phyloP scores from a whole-genome alignment of 1,140 invertebrate species.

The Leptopilina boulardi region DNA sequence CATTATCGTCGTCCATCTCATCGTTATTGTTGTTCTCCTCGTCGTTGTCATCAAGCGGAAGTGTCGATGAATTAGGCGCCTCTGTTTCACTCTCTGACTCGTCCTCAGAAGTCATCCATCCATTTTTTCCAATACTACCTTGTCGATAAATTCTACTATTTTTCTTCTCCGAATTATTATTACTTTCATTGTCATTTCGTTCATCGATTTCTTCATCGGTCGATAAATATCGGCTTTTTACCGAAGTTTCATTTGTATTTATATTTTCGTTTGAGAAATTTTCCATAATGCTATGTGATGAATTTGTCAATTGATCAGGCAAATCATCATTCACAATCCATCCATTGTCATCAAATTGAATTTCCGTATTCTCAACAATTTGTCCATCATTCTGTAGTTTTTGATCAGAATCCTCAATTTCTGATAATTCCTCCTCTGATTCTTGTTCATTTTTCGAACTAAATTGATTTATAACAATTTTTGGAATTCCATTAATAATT shows the following conservation, averaged over 20 bases:
- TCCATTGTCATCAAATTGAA: constrained; percentile 72
- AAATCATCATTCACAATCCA: constrained; percentile 67
- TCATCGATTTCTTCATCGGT: background rate
- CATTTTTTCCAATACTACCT: constrained; percentile 63
- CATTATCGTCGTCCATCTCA: background rate
- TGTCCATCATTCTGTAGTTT: constrained; percentile 2
- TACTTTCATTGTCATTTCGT: constrained; percentile 7
- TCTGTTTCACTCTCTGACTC: constrained; percentile 65
- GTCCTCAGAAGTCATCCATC: constrained; percentile 66
- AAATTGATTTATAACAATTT: constrained; percentile 9
- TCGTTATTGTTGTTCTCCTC: constrained; percentile 36
- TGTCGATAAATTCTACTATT: constrained; percentile 44
- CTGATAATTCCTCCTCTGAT: constrained; percentile 28
- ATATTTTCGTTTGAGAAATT: constrained; percentile 16
- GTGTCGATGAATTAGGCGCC: constrained; percentile 41
- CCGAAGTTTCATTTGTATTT: background rate
- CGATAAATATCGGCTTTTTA: background rate
- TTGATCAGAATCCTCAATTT: background rate
- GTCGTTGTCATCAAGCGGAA: background rate
- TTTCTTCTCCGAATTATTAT: constrained; percentile 28
- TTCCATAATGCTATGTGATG: background rate
- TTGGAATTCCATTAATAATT: constrained; percentile 5
- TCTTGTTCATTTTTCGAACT: constrained; percentile 37
- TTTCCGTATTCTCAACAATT: constrained; percentile 52
- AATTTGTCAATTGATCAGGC: constrained; percentile 14